Evolutionary conservation across 2,888 invertebrate species (phyloP).

Genomic region (Brenthis ino): DNA sequence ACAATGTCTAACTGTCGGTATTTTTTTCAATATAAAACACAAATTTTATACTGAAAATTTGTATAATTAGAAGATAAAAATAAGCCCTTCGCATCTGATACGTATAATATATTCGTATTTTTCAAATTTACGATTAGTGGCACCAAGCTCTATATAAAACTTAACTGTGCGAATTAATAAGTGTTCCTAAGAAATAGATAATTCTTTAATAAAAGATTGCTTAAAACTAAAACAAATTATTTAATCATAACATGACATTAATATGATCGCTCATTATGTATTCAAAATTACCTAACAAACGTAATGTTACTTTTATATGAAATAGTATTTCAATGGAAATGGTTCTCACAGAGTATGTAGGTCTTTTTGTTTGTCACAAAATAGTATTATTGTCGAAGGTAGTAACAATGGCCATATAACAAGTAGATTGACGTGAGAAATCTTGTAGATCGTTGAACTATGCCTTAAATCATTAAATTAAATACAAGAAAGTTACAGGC

Average conservation of each 20-base stretch:
- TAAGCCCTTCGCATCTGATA: too few relatives aligned
- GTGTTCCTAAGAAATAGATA: background rate
- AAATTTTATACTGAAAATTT: too few relatives aligned
- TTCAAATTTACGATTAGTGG: too few relatives aligned
- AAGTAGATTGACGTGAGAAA: constrained; percentile 26
- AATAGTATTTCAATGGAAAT: constrained; percentile 14
- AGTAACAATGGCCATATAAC: constrained; percentile 4
- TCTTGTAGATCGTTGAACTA: constrained; percentile 24
- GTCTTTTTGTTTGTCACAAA: constrained; percentile 15
- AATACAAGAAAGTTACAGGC: background rate
- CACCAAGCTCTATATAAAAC: too few relatives aligned
- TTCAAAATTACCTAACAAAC: constrained; percentile 26
- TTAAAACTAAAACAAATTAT: constrained; percentile 7
- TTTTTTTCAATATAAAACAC: too few relatives aligned
- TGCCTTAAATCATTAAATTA: constrained; percentile 8
- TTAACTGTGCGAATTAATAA: too few relatives aligned
- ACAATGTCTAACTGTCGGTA: too few relatives aligned
- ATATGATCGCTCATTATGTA: constrained; percentile 16
- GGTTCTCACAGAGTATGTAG: constrained; percentile 23
- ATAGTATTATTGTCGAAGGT: constrained; percentile 2
- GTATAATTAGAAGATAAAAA: too few relatives aligned
- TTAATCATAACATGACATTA: constrained; percentile 15
- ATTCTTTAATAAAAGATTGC: background rate
- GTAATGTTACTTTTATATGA: constrained; percentile 17
- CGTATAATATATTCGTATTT: too few relatives aligned